Evolutionary conservation across 2,888 invertebrate species (phyloP), one percentile per base, ranked within the genome.

Genomic region (Meandrusa payeni): DNA sequence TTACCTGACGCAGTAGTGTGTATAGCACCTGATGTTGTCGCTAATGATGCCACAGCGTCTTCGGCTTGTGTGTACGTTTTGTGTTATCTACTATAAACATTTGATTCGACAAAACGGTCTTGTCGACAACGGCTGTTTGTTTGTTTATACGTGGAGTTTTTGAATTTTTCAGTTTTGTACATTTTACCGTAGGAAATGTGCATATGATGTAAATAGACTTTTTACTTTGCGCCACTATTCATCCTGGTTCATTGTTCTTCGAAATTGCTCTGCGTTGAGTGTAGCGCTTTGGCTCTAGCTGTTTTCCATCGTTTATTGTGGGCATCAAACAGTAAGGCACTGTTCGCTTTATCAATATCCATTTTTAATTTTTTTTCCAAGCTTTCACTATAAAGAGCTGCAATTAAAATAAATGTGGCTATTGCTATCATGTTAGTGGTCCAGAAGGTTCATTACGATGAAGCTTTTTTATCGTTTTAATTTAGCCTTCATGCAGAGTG

Each of bases 201-300:
- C 71, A 76, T 75, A 74, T 76, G 78, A 78, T 76, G 77, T 77
- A 79, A 81, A 79, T 77, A 78, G 63, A 76, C 71, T 80, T 80
- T 80, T 80, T 81, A 77, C 76, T 81, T 78, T 70, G 70, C 74
- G 69, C 69, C 63, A 69, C 73, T 65, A 81, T 83, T 81, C 80
- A 82, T 74, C 68, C 71, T 66, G 63, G 75, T 71, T 77, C 76
- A 83, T 85, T 83, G 81, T 83, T 83, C 77, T 80, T 77, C 67
- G 74, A 79, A 83, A 85, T 82, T 83, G 81, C 81, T 79, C 76
- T 73, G 69, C 69, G 74, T 65, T 61, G 71, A 71, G 74, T 75
- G 80, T 74, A 73, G 72, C 69, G 73, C 72, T 75, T 73, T 76
- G 69, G 69, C 51, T 73, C 62, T 70, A 65, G 70, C 63, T 66